Evolutionary conservation across 1,140 invertebrate genomes (phyloP).

Genomic region (Orius insidiosus): DNA sequence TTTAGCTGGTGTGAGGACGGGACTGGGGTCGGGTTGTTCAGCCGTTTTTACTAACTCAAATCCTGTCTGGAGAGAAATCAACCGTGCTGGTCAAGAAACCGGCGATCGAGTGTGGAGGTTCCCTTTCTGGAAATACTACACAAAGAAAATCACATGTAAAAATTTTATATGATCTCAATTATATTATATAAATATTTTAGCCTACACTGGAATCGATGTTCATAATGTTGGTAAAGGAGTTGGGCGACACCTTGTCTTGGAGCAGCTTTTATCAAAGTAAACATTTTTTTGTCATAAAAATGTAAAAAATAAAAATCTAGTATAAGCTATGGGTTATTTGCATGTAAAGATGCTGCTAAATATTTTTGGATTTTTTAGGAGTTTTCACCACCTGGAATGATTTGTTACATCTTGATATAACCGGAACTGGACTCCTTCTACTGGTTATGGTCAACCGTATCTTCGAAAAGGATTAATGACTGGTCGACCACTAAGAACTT

Average conservation of each 20-base stretch:
- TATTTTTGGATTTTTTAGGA: conserved; percentile 26
- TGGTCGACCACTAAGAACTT: conserved; percentile 61
- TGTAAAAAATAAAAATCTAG: too few relatives aligned
- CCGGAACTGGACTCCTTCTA: conserved; percentile 29
- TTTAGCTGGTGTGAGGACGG: conserved; percentile 21
- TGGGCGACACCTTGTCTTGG: conserved; percentile 34
- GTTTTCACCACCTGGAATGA: conserved; percentile 30
- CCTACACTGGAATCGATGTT: conserved; percentile 31
- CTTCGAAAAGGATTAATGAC: conserved; percentile 48
- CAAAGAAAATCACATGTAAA: conserved; percentile 26
- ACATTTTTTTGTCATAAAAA: neutral
- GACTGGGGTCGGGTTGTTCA: conserved; percentile 30
- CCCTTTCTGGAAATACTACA: conserved; percentile 35
- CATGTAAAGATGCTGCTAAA: too few relatives aligned
- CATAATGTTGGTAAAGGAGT: conserved; percentile 29
- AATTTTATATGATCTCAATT: neutral
- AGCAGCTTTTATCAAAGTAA: conserved; percentile 33
- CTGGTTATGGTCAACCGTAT: conserved; percentile 44
- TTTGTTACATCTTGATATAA: conserved; percentile 40
- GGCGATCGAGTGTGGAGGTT: conserved; percentile 40
- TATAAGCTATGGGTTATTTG: too few relatives aligned
- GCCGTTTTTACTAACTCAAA: conserved; percentile 31
- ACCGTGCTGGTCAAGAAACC: conserved; percentile 26
- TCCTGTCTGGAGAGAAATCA: conserved; percentile 24
- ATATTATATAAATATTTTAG: conserved; percentile 12